These are phyloP conservation scores for Sternotherus odoratus DNA, from an alignment of 2,797 vertebrate species.

Conservation along the genomic window DNA sequence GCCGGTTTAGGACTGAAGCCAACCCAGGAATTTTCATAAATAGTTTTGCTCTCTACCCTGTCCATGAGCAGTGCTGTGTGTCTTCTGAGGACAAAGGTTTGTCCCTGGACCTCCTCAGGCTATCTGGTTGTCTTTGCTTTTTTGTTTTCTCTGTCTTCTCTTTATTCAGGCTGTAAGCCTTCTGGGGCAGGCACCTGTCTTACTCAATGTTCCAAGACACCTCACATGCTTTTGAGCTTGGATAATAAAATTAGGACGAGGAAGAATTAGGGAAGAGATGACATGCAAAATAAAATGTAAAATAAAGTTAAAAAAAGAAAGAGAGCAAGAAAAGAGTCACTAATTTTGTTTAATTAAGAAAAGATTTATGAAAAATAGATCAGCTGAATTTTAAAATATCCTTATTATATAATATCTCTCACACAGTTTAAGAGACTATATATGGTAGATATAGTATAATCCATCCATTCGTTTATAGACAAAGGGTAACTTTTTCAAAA, in stretches of 20 bases:
- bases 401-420: not conserved
- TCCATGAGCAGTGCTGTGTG: not conserved
- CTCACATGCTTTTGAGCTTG: not conserved
- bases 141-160: not conserved
- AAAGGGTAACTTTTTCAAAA: not conserved
- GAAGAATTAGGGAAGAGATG: not conserved
- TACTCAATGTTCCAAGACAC: not conserved
- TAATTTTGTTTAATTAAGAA: not conserved
- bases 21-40: not conserved
- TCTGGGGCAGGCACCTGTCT: not conserved
- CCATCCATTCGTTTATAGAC: not conserved
- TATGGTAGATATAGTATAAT: not conserved
- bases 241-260: not conserved
- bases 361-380: not conserved
- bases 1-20: not conserved
- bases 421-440: not conserved
- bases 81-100: not conserved
- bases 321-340: not conserved
- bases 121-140: not conserved
- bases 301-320: not conserved
- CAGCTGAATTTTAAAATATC: not conserved
- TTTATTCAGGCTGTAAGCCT: not conserved
- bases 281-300: not conserved
- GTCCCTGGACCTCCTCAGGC: not conserved
- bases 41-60: not conserved